Percentiles rank a stretch among this genome's conserved stretches.
phyloP scores from a whole-genome alignment of 2,888 invertebrate species.

The Actias luna region DNA sequence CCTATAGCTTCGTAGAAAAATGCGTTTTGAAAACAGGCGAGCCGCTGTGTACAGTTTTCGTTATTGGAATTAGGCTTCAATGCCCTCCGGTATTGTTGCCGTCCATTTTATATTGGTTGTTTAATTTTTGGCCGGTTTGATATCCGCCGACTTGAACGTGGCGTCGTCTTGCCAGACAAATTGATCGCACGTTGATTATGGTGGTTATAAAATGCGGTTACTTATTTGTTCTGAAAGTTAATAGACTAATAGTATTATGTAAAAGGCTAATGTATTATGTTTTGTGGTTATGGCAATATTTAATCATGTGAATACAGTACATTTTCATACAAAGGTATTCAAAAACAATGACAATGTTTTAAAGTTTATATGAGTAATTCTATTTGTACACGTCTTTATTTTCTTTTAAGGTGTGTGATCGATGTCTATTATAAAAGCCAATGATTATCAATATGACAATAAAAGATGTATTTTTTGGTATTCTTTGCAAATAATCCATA shows the following conservation, averaged over 20 bases:
- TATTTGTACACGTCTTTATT: no score
- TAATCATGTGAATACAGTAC: no score
- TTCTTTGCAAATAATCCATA: no score
- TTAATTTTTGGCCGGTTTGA: conserved; percentile 43
- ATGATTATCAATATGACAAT: no score
- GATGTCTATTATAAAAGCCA: no score
- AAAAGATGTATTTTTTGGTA: no score
- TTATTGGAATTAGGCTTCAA: conserved; percentile 73
- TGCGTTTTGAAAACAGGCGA: conserved; percentile 71
- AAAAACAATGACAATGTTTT: no score
- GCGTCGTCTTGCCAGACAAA: conserved; percentile 40
- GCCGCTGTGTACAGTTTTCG: conserved; percentile 74
- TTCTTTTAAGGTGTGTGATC: no score
- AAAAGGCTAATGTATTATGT: neutral
- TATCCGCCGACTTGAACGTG: conserved; percentile 35
- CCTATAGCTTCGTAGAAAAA: conserved; percentile 76
- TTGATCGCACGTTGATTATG: conserved; percentile 66
- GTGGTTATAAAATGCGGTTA: conserved; percentile 47
- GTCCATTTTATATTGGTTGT: conserved; percentile 21
- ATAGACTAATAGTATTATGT: conserved; percentile 37
- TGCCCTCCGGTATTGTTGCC: conserved; percentile 51
- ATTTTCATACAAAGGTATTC: no score
- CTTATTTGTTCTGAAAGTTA: conserved; percentile 58
- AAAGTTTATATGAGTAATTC: no score
- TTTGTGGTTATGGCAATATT: neutral